Base-by-base conservation (phyloP, 2,888 invertebrate genomes). In the Campoletis raptor region DNA sequence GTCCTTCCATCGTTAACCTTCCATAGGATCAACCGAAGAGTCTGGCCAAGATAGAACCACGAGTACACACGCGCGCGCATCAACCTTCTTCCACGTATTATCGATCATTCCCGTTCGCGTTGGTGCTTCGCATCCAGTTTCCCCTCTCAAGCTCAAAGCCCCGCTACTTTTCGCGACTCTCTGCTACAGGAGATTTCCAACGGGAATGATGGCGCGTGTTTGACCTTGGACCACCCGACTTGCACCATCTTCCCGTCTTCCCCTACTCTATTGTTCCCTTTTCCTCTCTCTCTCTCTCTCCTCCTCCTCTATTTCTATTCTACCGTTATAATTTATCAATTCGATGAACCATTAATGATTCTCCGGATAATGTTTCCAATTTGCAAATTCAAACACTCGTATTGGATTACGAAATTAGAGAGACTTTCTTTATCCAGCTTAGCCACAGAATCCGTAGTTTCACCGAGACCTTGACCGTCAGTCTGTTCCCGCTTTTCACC, bases 201-300 rank as follows among this genome's bases (percentile, higher is more conserved):
- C 80, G 70, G 81, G 67, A 76, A 80, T 52, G 69, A 36, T 57
- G 69, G 84, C 87, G 83, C 87, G 85, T 83, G 85, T 61, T 74
- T 69, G 87, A 87, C 87, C 85, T 87, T 87, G 85, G 83, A 83
- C 81, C 70, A 81, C 67, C 83, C 81, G 73, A 81, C 81, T 83
- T 87, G 64, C 80, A 66, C 61, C 45, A 64, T 80, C 76, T 57
- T 48, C 61, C 61, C 64, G 30, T 57, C 54, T 61, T 7, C 30
- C 37, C 30, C 52, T 54, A 45, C 36, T 30, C 24, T 45, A 36
- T 42, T 18, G 12, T 64, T 76, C 61, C 61, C 57, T 42, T 24
- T 10, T 8, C 57, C 18, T 30, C 30, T 30, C 30, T 30, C 30
- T 30, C 3, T 30, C 30, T 30, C 37, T 15, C 15, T 45, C 4